Percentiles rank a stretch among this genome's conserved stretches.
These are phyloP conservation scores for Procambarus virginalis DNA, from an alignment of 1,140 invertebrate species.

Conservation along the genomic window DNA sequence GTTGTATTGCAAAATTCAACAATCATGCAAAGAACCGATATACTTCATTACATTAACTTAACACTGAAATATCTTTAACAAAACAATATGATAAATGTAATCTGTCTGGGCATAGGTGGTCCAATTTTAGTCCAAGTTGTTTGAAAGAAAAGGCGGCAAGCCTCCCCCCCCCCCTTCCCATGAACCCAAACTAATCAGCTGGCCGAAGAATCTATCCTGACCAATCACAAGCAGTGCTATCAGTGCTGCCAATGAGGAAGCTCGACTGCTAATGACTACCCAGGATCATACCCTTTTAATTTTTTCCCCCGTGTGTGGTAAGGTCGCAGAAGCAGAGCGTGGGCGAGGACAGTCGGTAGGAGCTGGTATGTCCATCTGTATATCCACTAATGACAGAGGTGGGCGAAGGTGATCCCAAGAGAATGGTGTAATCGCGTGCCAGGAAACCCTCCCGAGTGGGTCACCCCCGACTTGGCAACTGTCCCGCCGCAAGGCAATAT, in stretches of 20 bases:
- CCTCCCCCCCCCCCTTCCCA: too few relatives aligned
- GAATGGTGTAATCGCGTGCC: constrained; percentile 11
- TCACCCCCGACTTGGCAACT: background rate
- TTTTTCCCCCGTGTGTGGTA: background rate
- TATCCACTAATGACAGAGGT: background rate
- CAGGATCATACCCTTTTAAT: background rate
- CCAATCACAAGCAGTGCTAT: background rate
- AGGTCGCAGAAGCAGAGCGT: background rate
- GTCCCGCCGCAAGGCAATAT: background rate
- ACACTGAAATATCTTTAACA: too few relatives aligned
- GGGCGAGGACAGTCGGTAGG: background rate
- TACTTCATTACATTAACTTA: too few relatives aligned
- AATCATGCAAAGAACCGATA: too few relatives aligned
- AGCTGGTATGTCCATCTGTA: background rate
- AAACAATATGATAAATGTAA: too few relatives aligned
- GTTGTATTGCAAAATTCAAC: too few relatives aligned
- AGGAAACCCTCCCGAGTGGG: background rate
- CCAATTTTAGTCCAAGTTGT: too few relatives aligned
- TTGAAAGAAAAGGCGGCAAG: too few relatives aligned
- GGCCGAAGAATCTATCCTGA: background rate
- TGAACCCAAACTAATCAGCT: too few relatives aligned
- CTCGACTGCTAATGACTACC: background rate
- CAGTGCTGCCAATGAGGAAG: background rate
- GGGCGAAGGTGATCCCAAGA: background rate
- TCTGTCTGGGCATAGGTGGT: too few relatives aligned